Evolutionary conservation across 2,888 invertebrate genomes (phyloP).

Genomic region (Electrophaes corylata): DNA sequence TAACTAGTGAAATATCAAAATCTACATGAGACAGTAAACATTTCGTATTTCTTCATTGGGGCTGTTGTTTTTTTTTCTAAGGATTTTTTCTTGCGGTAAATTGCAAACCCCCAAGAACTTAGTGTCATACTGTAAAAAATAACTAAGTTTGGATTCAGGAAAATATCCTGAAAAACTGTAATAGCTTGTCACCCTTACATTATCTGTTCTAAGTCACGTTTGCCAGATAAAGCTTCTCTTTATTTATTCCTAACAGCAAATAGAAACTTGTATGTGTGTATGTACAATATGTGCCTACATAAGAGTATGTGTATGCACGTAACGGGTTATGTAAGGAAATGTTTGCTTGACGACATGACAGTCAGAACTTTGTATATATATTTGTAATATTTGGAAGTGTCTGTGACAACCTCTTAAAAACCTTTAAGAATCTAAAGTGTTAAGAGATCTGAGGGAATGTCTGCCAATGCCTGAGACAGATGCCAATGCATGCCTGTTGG

Average conservation of each 20-base stretch:
- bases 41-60: too few relatives aligned
- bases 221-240: conserved; percentile 41
- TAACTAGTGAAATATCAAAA: too few relatives aligned
- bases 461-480: too few relatives aligned
- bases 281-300: not conserved
- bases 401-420: not conserved
- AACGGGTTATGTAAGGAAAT: conserved; percentile 31
- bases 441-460: not conserved
- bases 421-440: not conserved
- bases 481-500: too few relatives aligned
- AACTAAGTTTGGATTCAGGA: not conserved
- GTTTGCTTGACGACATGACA: not conserved
- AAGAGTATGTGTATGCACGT: conserved; percentile 26
- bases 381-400: not conserved
- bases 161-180: not conserved
- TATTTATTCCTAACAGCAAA: conserved; percentile 43
- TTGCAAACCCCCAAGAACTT: too few relatives aligned
- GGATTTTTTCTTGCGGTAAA: too few relatives aligned
- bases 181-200: conserved; percentile 7
- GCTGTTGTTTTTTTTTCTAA: too few relatives aligned
- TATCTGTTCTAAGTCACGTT: conserved; percentile 47
- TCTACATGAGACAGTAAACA: too few relatives aligned
- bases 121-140: too few relatives aligned
- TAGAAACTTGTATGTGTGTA: conserved; percentile 39
- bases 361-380: not conserved